Evolutionary conservation across 2,797 vertebrate genomes (phyloP).

Genomic region (Phataginus tricuspis): DNA sequence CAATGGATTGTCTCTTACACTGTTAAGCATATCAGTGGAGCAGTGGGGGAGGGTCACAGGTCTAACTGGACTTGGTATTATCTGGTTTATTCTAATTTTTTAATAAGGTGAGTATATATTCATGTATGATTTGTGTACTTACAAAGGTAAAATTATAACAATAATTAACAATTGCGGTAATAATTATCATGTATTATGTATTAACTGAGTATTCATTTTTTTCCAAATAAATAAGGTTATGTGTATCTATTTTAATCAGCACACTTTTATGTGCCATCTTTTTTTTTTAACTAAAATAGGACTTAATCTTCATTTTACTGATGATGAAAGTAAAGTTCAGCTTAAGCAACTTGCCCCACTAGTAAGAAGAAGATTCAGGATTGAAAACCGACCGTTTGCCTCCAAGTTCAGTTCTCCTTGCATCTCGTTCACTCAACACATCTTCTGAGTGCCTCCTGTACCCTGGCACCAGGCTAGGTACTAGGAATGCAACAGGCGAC

Average conservation of each 20-base stretch:
- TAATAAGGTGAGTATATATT: not conserved
- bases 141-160: not conserved
- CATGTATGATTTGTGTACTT: not conserved
- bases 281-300: not conserved
- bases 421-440: not conserved
- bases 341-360: not conserved
- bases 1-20: not conserved
- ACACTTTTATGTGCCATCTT: not conserved
- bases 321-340: not conserved
- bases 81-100: not conserved
- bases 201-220: not conserved
- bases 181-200: not conserved
- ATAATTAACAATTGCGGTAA: not conserved
- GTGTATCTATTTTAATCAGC: not conserved
- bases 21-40: not conserved
- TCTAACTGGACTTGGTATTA: not conserved
- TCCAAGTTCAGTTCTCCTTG: not conserved
- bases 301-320: not conserved
- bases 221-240: not conserved
- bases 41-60: not conserved
- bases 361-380: not conserved
- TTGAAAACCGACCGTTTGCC: not conserved
- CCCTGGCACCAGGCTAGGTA: accelerated
- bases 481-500: not conserved
- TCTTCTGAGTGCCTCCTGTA: not conserved